phyloP scores from a whole-genome alignment of 2,113 vertebrate genomes.

The Stegastes partitus region DNA sequence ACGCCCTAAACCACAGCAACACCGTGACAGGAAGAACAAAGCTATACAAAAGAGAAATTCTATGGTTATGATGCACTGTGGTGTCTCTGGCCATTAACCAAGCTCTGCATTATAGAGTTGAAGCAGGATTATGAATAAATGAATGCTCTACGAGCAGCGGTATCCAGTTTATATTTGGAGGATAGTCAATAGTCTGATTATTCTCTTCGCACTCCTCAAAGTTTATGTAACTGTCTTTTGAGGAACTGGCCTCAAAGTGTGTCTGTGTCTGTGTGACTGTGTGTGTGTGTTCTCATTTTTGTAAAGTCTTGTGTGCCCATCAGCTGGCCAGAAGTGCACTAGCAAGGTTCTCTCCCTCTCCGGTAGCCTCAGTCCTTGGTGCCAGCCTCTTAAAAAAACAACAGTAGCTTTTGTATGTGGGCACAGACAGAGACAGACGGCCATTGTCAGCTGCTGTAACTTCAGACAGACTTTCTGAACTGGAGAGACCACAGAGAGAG shows the following conservation, averaged over 20 bases:
- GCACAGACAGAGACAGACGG: conserved; percentile 62
- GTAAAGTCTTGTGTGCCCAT: conserved; percentile 1
- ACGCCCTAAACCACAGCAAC: background rate
- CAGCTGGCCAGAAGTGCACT: background rate
- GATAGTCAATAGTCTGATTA: background rate
- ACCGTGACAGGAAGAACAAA: background rate
- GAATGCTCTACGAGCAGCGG: background rate
- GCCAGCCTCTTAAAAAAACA: conserved; percentile 70
- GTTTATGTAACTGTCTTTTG: background rate
- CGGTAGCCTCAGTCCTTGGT: conserved; percentile 38
- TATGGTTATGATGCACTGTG: background rate
- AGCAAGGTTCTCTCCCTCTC: conserved; percentile 31
- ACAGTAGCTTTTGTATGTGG: conserved; percentile 66
- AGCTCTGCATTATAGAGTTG: background rate
- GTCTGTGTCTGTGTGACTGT: background rate
- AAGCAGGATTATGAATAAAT: background rate
- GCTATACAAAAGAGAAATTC: background rate
- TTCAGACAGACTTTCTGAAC: conserved; percentile 73
- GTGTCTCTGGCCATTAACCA: background rate
- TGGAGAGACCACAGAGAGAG: conserved; percentile 65
- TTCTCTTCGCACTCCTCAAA: background rate
- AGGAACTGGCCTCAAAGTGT: background rate
- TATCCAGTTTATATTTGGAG: background rate
- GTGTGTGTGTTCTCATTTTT: background rate
- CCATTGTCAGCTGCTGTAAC: conserved; percentile 73